Evolutionary conservation across 2,113 vertebrate genomes (phyloP).

Genomic region (Coracopsis vasa): DNA sequence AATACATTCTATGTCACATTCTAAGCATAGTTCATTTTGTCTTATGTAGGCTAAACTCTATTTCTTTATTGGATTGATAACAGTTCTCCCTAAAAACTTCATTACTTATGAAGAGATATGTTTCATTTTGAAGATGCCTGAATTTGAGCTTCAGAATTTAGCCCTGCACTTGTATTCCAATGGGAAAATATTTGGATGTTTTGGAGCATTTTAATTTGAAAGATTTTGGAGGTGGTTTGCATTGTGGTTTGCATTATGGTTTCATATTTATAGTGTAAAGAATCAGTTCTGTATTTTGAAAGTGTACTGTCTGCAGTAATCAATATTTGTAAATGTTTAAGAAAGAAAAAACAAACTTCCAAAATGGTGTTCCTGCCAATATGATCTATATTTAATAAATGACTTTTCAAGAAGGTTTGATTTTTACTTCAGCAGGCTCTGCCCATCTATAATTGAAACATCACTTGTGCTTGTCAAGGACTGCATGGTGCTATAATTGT

Average conservation of each 20-base stretch:
- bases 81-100: neutral
- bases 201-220: neutral
- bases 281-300: neutral
- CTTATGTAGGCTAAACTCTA: neutral
- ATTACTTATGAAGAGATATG: neutral
- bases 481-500: neutral
- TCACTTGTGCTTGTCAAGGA: neutral
- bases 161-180: neutral
- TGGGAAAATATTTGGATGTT: neutral
- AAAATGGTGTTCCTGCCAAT: neutral
- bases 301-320: neutral
- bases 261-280: neutral
- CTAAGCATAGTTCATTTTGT: neutral
- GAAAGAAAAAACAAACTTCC: neutral
- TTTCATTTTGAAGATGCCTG: neutral
- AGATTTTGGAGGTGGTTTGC: neutral
- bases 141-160: neutral
- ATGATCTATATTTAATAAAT: slow-evolving; percentile 9
- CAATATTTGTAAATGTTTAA: slow-evolving; percentile 8
- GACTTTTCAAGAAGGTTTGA: neutral
- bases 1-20: neutral
- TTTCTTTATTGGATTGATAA: neutral
- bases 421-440: neutral
- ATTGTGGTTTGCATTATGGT: neutral
- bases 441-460: slow-evolving; percentile 3